Percentiles rank a stretch among this genome's conserved stretches.
phyloP scores from a whole-genome alignment of 1,140 invertebrate species.

The Drosophila ohnishii region DNA sequence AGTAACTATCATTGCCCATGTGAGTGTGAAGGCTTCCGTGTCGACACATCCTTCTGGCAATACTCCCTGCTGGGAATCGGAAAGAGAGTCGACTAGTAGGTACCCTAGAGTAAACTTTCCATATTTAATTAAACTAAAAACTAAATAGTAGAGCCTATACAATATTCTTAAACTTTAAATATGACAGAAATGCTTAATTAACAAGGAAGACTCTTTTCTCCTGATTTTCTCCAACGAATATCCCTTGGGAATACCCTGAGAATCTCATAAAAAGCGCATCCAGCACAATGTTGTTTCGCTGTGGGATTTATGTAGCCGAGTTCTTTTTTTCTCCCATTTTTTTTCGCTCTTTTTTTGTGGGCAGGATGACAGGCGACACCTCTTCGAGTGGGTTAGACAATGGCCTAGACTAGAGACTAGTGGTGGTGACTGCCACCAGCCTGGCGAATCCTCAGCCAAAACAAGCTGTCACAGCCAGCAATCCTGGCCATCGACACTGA shows the following conservation, averaged over 20 bases:
- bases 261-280: constrained; percentile 29
- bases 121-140: not conserved
- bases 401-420: constrained; percentile 12
- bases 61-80: constrained; percentile 7
- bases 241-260: not conserved
- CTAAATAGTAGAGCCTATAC: too few species aligned
- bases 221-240: not conserved
- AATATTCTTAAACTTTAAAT: not conserved
- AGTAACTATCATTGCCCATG: constrained; percentile 56
- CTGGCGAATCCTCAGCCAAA: constrained; percentile 33
- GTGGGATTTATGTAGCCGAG: constrained; percentile 17
- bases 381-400: constrained; percentile 45
- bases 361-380: constrained; percentile 39
- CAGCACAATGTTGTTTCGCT: constrained; percentile 19
- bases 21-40: constrained; percentile 44
- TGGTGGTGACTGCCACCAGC: not conserved
- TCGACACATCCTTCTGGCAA: constrained; percentile 12
- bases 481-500: constrained; percentile 41
- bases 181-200: not conserved
- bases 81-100: constrained; percentile 1
- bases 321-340: constrained; percentile 10
- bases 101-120: not conserved
- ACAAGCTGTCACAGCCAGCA: constrained; percentile 41
- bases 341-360: constrained; percentile 7
- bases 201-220: not conserved